Conservation (phyloP, 2,888 invertebrate genomes). For the Phalera bucephala region DNA sequence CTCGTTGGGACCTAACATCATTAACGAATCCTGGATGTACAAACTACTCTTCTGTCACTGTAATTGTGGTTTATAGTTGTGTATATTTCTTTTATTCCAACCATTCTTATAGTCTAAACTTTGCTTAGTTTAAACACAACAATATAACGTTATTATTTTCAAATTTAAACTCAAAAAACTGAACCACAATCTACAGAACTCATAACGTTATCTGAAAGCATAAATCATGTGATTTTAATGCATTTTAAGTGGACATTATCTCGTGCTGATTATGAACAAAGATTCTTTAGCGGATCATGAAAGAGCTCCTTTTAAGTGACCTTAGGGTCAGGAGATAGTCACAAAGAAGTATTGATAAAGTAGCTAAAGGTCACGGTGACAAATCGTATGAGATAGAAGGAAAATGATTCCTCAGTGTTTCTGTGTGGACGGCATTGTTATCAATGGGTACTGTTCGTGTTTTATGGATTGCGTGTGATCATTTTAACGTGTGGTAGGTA, state of each 20-base stretch:
- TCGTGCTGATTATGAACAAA: slow-evolving; percentile 63
- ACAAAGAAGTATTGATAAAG: slow-evolving; percentile 38
- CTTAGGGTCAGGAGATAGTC: slow-evolving; percentile 55
- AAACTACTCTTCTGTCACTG: too few relatives aligned
- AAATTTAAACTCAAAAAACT: neutral
- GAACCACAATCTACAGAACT: neutral
- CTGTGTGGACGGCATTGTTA: neutral
- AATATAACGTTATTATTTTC: too few relatives aligned
- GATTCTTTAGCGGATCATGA: slow-evolving; percentile 52
- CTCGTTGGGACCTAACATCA: too few relatives aligned
- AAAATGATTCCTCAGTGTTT: neutral
- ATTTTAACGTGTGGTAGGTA: neutral
- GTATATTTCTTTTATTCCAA: too few relatives aligned
- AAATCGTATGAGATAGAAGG: slow-evolving; percentile 11
- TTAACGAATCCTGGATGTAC: too few relatives aligned
- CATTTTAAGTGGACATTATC: slow-evolving; percentile 72
- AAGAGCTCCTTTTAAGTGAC: slow-evolving; percentile 50
- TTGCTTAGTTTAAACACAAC: too few relatives aligned
- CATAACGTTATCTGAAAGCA: slow-evolving; percentile 44
- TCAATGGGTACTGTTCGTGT: neutral
- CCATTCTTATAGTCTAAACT: too few relatives aligned
- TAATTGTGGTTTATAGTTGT: too few relatives aligned
- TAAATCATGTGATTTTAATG: slow-evolving; percentile 74
- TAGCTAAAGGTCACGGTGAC: slow-evolving; percentile 19
- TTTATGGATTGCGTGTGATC: neutral